Base-by-base conservation (phyloP, 1,140 invertebrate genomes). In the Melitaea cinxia region DNA sequence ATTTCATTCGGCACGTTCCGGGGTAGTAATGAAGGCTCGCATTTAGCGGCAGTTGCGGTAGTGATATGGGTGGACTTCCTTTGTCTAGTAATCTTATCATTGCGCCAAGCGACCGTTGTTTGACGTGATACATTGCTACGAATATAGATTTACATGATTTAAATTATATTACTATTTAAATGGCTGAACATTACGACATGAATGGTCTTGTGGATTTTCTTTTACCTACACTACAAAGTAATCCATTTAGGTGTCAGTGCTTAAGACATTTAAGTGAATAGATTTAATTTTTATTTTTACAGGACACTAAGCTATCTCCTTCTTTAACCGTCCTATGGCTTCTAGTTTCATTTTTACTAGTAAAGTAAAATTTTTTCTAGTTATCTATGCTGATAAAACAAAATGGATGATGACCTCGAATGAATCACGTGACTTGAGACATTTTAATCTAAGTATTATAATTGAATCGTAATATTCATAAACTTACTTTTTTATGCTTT, bases 1-100 rank as follows among this genome's bases (percentile, higher is more conserved):
- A 74, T 75, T 75, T 77, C 54, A 54, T 39, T 53, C 59, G 33
- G 10, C n/a, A 19, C n/a, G n/a, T 26, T 33, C 55, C 14, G 52
- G 75, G 77, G 78, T 80, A 83, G 82, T 85, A 83, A 86, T 82
- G 80, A 90, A 86, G 82, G 85, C 75, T 84, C 73, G 78, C 78
- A 82, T 88, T 88, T 86, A 88, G 83, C 78, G 82, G 78, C 77
- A 71, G 68, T 78, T 77, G 82, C 82, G 82, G 78, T 86, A 90
- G 83, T 88, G 85, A 88, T 88, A 86, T 86, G 83, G 85, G 82
- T 84, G 85, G 84, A 89, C 83, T 90, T 89, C 85, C 85, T 88
- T 88, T 88, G 85, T 90, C 85, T 89, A 78, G 83, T 83, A 89
- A 89, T 90, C 84, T 88, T 88, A 90, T 90, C 88, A 83, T 81